Base-by-base conservation (phyloP, 2,888 invertebrate species). In the Drosophila percnosoma region DNA sequence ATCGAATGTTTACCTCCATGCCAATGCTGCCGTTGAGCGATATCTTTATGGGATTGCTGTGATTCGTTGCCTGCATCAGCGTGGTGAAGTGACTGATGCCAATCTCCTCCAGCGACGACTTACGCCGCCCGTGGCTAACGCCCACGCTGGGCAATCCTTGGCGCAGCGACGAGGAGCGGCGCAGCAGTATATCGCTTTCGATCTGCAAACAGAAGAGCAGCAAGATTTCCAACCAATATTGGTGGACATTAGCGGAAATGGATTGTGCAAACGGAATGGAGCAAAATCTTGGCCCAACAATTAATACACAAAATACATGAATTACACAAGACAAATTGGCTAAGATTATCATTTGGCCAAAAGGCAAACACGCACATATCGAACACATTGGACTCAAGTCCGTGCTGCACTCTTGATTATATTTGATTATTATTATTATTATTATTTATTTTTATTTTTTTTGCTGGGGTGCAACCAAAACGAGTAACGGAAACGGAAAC, bases 11-110 rank as follows among this genome's bases (percentile, higher is more conserved):
- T 78, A 93, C 93, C 93, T 97, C 97, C 81, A 97, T 93, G 29
- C 97, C 97, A 82, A 97, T 97, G 91, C 96, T 97, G 67, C 96
- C 96, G 90, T 97, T 97, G 63, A 98, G 93, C 15, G 97, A 96
- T 53, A 97, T 96, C 93, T 97, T 97, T 64, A 97, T 96, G 21
- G 97, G 96, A 91, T 96, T 96, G 48, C 94, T 94, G 89, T 95
- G 95, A 92, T 96, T 96, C 78, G 95, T 95, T 65, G 94, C 94
- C 91, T 95, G 95, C 89, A 95, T 93, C 70, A 95, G 92, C 5
- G 95, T 95, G 78, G 96, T 96, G 87, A 96, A 96, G 91, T 97
- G 97, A 64, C 96, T 96, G 83, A 97, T 95, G 64, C 97, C 97
- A 82, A 97, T 96, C 93, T 97, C 97, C 93, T 97, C 97, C 58